These are phyloP conservation scores for Aix galericulata DNA, from an alignment of 2,113 vertebrate genomes.

Conservation along the genomic window DNA sequence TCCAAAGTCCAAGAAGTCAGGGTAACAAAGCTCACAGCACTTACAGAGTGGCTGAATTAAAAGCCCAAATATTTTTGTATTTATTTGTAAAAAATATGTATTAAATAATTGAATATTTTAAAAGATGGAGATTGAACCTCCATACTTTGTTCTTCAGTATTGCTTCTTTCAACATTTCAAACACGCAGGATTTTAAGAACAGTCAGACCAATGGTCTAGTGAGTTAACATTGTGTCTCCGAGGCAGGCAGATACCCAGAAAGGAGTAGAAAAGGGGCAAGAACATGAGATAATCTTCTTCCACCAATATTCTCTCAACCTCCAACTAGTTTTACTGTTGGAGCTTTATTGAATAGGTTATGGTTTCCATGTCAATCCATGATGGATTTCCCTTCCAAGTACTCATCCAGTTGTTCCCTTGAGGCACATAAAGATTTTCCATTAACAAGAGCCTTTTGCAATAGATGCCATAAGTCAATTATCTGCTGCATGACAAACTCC, in stretches of 20 bases:
- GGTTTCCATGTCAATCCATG: not conserved
- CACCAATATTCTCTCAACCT: not conserved
- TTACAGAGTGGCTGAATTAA: not conserved
- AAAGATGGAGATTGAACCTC: not conserved
- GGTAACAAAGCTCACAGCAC: not conserved
- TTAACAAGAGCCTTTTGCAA: not conserved
- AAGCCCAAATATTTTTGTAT: not conserved
- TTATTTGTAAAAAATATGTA: not conserved
- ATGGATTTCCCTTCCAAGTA: not conserved
- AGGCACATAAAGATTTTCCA: not conserved
- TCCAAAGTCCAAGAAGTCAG: not conserved
- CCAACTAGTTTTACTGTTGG: not conserved
- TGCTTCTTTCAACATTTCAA: not conserved
- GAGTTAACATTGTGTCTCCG: not conserved
- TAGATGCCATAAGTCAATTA: not conserved
- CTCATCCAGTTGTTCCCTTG: not conserved
- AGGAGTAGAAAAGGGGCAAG: not conserved
- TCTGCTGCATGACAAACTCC: not conserved
- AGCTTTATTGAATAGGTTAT: not conserved
- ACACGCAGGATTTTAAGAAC: not conserved
- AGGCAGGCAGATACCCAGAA: not conserved
- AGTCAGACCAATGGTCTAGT: not conserved
- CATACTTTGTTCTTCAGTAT: not conserved
- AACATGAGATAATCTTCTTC: no score
- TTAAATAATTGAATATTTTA: not conserved